A percentile compares a stretch with the other conserved stretches of the same genome.
phyloP scores from a whole-genome alignment of 2,888 invertebrate genomes.

The Phasia obesa region DNA sequence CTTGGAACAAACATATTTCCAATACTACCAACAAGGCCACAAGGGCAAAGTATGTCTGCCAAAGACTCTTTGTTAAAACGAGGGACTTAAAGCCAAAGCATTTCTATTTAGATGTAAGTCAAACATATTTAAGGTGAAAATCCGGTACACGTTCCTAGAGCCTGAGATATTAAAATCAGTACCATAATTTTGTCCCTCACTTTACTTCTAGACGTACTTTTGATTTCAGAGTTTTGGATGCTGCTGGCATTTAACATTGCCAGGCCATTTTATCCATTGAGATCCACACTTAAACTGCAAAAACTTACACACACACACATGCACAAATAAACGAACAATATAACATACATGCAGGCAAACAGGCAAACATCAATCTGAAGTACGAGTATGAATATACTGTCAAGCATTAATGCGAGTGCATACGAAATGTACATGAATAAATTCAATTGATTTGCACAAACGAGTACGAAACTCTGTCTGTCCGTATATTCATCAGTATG shows the following conservation, averaged over 20 bases:
- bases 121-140: no score
- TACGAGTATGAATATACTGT: background rate
- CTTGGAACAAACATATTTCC: no score
- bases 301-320: background rate
- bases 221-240: conserved; percentile 8
- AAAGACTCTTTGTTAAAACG: no score
- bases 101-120: no score
- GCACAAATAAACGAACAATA: background rate
- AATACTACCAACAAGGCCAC: no score
- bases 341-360: background rate
- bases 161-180: no score
- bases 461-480: background rate
- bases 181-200: background rate
- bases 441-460: conserved; percentile 49
- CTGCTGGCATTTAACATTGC: conserved; percentile 23
- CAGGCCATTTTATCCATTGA: conserved; percentile 24
- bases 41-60: no score
- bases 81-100: no score
- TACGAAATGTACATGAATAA: conserved; percentile 43
- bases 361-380: conserved; percentile 33
- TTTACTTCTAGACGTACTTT: background rate
- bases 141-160: no score
- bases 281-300: conserved; percentile 24
- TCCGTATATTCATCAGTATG: conserved; percentile 20
- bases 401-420: conserved; percentile 19